phyloP scores from a whole-genome alignment of 2,113 vertebrate species.

The Apteryx mantelli region DNA sequence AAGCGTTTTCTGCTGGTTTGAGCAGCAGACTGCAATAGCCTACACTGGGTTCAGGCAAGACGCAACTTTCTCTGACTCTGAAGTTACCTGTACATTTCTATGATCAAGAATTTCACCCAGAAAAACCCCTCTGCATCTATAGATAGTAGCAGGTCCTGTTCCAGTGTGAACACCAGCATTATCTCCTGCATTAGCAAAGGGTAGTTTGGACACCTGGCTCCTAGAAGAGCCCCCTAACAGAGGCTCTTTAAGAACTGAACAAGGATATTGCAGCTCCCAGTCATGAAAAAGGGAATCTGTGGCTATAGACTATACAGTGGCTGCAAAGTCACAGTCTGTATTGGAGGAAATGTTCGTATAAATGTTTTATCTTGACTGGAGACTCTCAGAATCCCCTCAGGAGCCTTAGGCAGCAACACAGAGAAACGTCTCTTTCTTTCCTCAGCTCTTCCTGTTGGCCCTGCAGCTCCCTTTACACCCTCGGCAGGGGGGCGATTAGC shows the following conservation, averaged over 20 bases:
- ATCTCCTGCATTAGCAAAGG: not conserved
- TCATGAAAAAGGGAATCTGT: too few relatives aligned
- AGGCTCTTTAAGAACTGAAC: not conserved
- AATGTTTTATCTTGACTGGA: not conserved
- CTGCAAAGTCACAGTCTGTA: too few relatives aligned
- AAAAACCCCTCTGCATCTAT: not conserved
- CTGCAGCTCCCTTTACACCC: not conserved
- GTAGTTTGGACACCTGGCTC: not conserved
- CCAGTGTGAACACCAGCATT: not conserved
- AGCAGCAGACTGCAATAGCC: accelerated
- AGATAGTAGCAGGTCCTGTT: not conserved
- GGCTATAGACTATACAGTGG: too few relatives aligned
- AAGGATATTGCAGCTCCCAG: too few relatives aligned
- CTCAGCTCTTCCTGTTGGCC: not conserved
- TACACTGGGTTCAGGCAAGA: not conserved
- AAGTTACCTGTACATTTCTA: not conserved
- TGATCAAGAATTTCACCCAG: not conserved
- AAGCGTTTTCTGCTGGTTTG: not conserved
- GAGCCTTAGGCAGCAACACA: not conserved
- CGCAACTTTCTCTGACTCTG: not conserved
- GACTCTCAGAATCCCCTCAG: not conserved
- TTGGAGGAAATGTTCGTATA: too few relatives aligned
- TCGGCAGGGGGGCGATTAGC: not conserved
- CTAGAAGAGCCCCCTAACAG: not conserved
- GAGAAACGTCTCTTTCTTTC: not conserved